These are phyloP conservation scores for Rhinophrynus dorsalis DNA, from an alignment of 2,797 vertebrate species.

Conservation along the genomic window DNA sequence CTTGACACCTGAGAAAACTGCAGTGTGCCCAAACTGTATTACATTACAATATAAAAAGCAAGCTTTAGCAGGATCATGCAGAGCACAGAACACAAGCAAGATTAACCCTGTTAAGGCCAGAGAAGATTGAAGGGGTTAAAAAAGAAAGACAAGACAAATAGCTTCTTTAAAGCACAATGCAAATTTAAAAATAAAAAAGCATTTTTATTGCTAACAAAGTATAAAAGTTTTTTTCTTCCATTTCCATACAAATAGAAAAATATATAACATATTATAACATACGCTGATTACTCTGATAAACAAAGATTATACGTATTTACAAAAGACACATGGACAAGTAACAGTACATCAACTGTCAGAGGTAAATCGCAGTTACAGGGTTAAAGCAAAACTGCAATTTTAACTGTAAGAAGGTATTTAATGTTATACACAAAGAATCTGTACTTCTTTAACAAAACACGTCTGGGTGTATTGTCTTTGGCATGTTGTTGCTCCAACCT, in stretches of 20 bases:
- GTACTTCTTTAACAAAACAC: conserved; percentile 1
- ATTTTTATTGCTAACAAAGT: conserved; percentile 45
- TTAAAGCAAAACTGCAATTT: not conserved
- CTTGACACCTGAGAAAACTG: no score
- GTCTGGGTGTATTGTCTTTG: not conserved
- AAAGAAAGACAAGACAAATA: not conserved
- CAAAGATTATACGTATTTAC: conserved; percentile 43
- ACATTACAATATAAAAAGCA: no score
- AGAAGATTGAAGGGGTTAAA: not conserved
- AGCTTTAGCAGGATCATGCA: not conserved
- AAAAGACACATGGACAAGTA: not conserved
- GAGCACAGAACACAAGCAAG: not conserved
- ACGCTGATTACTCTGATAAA: conserved; percentile 35
- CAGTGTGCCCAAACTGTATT: no score
- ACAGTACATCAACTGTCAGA: not conserved
- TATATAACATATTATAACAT: conserved; percentile 45
- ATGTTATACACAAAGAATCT: not conserved
- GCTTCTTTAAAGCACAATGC: conserved; percentile 20
- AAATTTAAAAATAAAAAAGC: conserved; percentile 32
- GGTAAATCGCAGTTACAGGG: not conserved
- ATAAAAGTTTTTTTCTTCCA: conserved; percentile 36
- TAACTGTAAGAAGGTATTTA: not conserved
- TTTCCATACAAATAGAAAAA: conserved; percentile 46
- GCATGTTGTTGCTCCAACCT: not conserved
- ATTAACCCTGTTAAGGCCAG: not conserved